A percentile compares a stretch with the other conserved stretches of the same genome.
These are phyloP conservation scores for Rugalucina vietnamica DNA, from an alignment of 2,888 invertebrate genomes.

Conservation along the genomic window DNA sequence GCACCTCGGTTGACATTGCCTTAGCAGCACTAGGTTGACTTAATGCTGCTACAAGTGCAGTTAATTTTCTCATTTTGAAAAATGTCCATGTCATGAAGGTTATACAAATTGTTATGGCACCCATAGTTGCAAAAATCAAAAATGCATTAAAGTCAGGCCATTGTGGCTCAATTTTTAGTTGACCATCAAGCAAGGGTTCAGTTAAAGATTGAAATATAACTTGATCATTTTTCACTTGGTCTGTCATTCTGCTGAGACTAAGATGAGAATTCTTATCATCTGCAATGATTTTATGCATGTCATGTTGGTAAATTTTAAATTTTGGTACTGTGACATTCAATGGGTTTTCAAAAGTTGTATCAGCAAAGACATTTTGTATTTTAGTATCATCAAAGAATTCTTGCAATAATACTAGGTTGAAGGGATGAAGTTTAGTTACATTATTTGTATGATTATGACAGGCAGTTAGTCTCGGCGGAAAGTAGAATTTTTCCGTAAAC, in stretches of 20 bases:
- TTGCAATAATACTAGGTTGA: conserved; percentile 5
- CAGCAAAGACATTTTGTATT: conserved; percentile 2
- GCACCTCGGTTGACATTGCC: background rate
- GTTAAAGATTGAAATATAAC: conserved; percentile 2
- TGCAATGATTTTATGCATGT: background rate
- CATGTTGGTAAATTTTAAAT: conserved; percentile 4
- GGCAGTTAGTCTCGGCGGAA: background rate
- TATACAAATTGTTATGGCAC: background rate
- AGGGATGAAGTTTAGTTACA: background rate
- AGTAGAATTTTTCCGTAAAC: background rate
- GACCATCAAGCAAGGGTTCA: conserved; percentile 8
- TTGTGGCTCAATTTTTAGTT: background rate
- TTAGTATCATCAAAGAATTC: background rate
- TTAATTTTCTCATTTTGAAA: background rate
- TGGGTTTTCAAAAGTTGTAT: background rate
- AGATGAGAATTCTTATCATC: background rate
- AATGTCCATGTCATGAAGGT: background rate
- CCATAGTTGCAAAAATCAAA: background rate
- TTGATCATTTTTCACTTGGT: background rate
- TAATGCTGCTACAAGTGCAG: background rate
- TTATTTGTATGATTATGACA: conserved; percentile 5
- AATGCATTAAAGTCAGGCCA: background rate
- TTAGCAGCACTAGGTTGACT: background rate
- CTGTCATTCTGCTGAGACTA: background rate
- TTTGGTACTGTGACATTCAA: background rate